Conservation (phyloP, 2,113 vertebrate species). For the Rattus norvegicus region GRCr8 NC_086023.1:84414001-84414500, state of each 20-base stretch:
- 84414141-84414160: slow-evolving; percentile 90
- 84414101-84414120: slow-evolving; percentile 90
- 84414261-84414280: slow-evolving; percentile 85
- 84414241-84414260: slow-evolving; percentile 81
- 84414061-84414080: slow-evolving; percentile 90
- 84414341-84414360: slow-evolving; percentile 42
- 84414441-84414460: background rate
- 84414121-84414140: slow-evolving; percentile 89
- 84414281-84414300: slow-evolving; percentile 67
- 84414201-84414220: background rate
- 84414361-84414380: slow-evolving; percentile 30
- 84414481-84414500: background rate
- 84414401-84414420: background rate
- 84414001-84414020: slow-evolving; percentile 72
- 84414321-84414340: slow-evolving; percentile 18
- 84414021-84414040: slow-evolving; percentile 85
- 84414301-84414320: slow-evolving; percentile 70
- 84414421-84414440: background rate
- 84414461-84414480: background rate
- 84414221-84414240: slow-evolving; percentile 57
- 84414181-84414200: slow-evolving; percentile 87
- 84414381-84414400: background rate
- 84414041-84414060: slow-evolving; percentile 87
- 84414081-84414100: slow-evolving; percentile 89
- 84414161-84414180: slow-evolving; percentile 90